Evolutionary conservation across 2,797 vertebrate species (phyloP), one percentile per base, ranked within the genome.

Genomic region (Enteromius mattozi): DNA sequence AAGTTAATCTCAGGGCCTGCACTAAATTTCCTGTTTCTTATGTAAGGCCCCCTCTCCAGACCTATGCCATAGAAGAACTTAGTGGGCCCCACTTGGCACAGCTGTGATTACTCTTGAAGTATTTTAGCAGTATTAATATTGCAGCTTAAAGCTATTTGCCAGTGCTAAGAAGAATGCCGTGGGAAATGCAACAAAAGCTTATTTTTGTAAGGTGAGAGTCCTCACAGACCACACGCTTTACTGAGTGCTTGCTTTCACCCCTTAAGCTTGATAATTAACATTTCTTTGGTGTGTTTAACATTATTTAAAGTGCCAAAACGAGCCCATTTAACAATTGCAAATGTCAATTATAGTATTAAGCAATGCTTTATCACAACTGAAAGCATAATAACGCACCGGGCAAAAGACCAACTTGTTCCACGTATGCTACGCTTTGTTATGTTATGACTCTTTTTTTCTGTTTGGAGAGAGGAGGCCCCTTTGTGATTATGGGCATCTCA

Each of bases 121-220:
- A 78, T 72, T 35, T 78, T 33, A 83, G 59, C 30, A 66, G 69
- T 79, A 65, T 75, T 83, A 72, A 79, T 68, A 63, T 59, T 80
- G 37, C 33, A 6, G 74, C 69, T 82, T 82, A 63, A 80, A 65
- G 65, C 78, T 84, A 86, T 87, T 87, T 59, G 45, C 68, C 51
- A 76, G 79, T 51, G 63, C 47, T 89, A 76, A 86, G 56, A 87
- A 83, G 56, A 77, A 65, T 77, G 70, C 47, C 45, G 56, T 79
- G 80, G 75, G 79, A 82, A 86, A 61, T 33, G 63, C 70, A 81
- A 81, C 42, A 49, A 37, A 49, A 49, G 74, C 42, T 70, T 72
- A 40, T 78, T 85, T 74, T 51, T 82, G 85, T 78, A 86, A 79
- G 35, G 42, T 82, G 79, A 86, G 82, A 63, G 56, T 5, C 2